Evolutionary conservation across 2,888 invertebrate genomes (phyloP), one percentile per base, ranked within the genome.

Genomic region (Drosophila subsilvestris): DNA sequence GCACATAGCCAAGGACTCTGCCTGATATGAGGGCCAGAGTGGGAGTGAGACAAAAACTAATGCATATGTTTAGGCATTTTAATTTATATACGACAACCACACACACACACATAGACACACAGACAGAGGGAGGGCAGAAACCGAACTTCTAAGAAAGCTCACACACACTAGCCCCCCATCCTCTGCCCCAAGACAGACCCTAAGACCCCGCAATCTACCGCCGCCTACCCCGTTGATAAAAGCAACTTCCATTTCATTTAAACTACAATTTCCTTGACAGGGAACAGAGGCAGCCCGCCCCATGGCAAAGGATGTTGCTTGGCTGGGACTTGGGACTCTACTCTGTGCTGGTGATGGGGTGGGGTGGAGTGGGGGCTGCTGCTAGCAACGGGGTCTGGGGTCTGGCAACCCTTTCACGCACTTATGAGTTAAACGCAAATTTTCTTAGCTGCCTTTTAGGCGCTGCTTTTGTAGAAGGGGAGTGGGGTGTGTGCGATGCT

Each of bases 361-460:
- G 37, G 70, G 50, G 18, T 49, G 27, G 44, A 37, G 18, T 20
- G 53, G 22, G 44, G 32, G 18, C 18, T 53, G 59, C n/a, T n/a
- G n/a, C n/a, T n/a, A 42, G 51, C 18, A 22, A n/a, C 50, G 56
- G 60, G 67, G 17, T 29, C 43, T 27, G 42, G 54, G 57, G 44
- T 45, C 70, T 83, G 86, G 83, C 89, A 88, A 79, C 89, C 83
- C 88, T 84, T 84, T 89, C 68, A 84, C 89, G 84, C 88, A 85
- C 89, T 88, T 88, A 89, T 85, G 89, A 88, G 79, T 89, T 80
- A 89, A 88, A 89, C 87, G 81, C 75, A 89, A 89, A 90, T 86
- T 89, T 90, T 88, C 90, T 90, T 88, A 83, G 82, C 89, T 89
- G 89, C 75, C 82, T 90, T 86, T 89, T 89, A 90, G 90, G 90